Percentiles rank a stretch among this genome's conserved stretches.
phyloP scores from a whole-genome alignment of 2,113 vertebrate genomes.

The Xiphophorus maculatus region DNA sequence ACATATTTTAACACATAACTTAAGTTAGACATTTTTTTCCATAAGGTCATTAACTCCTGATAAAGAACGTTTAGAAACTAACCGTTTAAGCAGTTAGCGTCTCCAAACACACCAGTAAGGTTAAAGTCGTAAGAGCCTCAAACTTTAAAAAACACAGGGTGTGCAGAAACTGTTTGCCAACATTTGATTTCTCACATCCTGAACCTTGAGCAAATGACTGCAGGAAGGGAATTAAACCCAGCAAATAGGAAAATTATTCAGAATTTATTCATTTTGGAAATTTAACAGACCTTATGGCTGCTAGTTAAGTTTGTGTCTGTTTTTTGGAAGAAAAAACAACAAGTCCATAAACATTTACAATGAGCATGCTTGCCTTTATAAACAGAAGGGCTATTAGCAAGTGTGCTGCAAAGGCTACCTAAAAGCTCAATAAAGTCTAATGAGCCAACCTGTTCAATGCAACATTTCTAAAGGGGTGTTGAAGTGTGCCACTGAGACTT shows the following conservation, averaged over 20 bases:
- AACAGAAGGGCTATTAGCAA: neutral
- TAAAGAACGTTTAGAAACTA: neutral
- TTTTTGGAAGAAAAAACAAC: neutral
- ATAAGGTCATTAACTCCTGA: too few relatives aligned
- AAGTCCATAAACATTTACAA: neutral
- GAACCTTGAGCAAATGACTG: neutral
- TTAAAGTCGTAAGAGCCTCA: neutral
- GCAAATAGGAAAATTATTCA: neutral
- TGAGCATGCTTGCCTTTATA: neutral
- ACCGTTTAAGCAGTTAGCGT: neutral
- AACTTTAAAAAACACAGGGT: neutral
- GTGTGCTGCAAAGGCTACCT: neutral
- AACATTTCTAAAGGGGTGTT: neutral
- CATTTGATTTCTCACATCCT: neutral
- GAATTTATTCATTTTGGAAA: neutral
- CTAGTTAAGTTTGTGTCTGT: neutral
- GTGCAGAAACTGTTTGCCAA: neutral
- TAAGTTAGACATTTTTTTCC: too few relatives aligned
- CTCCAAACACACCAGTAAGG: neutral
- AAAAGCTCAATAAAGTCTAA: conserved; percentile 5
- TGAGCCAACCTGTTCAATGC: neutral
- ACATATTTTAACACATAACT: too few relatives aligned
- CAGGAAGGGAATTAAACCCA: neutral
- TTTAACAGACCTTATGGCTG: neutral
- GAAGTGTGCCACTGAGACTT: neutral